phyloP scores from a whole-genome alignment of 2,113 vertebrate species.

The Cebus imitator region DNA sequence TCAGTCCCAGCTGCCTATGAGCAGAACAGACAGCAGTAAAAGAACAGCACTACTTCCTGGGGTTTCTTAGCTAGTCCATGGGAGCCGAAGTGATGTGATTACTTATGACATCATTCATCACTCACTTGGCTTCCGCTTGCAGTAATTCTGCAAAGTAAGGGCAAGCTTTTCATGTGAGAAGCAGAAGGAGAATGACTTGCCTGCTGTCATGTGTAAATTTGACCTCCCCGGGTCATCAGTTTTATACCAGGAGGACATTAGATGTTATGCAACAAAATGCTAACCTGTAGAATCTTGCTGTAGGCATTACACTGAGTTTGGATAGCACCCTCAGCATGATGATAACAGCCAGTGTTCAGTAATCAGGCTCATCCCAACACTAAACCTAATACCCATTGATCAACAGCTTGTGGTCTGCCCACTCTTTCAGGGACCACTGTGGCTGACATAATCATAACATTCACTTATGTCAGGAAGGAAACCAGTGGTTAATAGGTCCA shows the following conservation, averaged over 20 bases:
- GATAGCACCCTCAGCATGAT: not conserved
- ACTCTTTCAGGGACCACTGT: not conserved
- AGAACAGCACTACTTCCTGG: not conserved
- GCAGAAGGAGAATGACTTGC: not conserved
- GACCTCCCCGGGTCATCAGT: not conserved
- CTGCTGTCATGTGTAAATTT: not conserved
- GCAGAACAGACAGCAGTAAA: not conserved
- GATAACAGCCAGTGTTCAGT: not conserved
- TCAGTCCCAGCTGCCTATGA: not conserved
- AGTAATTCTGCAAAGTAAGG: not conserved
- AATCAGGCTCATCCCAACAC: not conserved
- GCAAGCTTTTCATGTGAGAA: conserved; percentile 14
- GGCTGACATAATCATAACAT: not conserved
- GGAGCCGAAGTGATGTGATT: not conserved
- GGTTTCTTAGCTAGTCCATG: not conserved
- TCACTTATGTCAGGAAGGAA: not conserved
- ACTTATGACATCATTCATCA: not conserved
- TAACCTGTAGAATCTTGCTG: not conserved
- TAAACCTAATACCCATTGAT: not conserved
- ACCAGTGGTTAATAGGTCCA: not conserved
- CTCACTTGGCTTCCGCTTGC: not conserved
- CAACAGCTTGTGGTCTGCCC: not conserved
- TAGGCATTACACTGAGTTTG: not conserved
- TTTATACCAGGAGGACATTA: not conserved
- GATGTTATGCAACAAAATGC: not conserved